Percentiles rank a stretch among this genome's conserved stretches.
Evolutionary conservation across 2,888 invertebrate genomes (phyloP).

Genomic region (Stegana nigrithorax): DNA sequence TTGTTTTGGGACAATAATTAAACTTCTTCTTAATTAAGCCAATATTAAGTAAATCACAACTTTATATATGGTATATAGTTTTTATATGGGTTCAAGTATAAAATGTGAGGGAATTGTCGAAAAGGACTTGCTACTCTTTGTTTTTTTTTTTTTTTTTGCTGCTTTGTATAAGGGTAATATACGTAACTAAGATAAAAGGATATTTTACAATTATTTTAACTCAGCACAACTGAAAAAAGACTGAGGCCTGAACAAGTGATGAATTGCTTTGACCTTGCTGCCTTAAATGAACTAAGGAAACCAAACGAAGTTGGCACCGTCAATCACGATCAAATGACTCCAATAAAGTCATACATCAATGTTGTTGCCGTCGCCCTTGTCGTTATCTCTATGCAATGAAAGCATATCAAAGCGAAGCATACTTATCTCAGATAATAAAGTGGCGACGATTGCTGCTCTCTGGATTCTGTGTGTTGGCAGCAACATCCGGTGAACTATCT

Average conservation of each 20-base stretch:
- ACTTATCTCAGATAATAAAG: conserved; percentile 51
- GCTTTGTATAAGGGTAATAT: background rate
- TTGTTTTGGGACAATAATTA: conserved; percentile 18
- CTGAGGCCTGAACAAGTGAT: background rate
- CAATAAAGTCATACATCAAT: too few species aligned
- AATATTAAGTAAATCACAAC: conserved; percentile 61
- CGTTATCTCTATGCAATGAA: background rate
- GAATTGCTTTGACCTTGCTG: conserved; percentile 7
- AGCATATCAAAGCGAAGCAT: conserved; percentile 25
- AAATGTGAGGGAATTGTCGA: conserved; percentile 21
- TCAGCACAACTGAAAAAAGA: background rate
- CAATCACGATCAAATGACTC: too few species aligned
- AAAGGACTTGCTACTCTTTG: background rate
- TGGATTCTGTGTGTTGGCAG: conserved; percentile 13
- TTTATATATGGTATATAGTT: conserved; percentile 33
- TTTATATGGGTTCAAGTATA: conserved; percentile 18
- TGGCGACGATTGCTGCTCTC: conserved; percentile 36
- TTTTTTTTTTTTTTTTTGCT: background rate
- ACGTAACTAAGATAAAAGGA: background rate
- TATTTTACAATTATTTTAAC: background rate
- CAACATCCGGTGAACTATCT: background rate
- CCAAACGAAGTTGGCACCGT: too few species aligned
- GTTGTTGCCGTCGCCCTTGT: background rate
- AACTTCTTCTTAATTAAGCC: conserved; percentile 37
- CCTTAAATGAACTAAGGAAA: too few species aligned